Conservation (phyloP, 2,797 vertebrate species). For the Simalia tracyae region DNA sequence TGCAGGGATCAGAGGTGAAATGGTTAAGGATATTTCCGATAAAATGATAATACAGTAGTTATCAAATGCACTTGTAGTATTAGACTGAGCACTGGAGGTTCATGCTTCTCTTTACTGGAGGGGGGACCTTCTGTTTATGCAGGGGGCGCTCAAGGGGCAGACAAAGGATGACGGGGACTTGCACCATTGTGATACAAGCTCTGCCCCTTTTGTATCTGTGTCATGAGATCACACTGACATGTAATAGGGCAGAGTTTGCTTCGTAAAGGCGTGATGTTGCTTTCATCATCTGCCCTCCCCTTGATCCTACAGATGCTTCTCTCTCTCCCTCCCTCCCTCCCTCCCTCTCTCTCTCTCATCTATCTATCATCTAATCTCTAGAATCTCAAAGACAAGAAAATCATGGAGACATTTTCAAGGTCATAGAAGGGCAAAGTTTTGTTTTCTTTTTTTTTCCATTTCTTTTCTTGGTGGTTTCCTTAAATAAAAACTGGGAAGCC, state of each 20-base stretch:
- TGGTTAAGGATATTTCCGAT: neutral
- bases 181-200: too few relatives aligned
- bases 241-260: too few relatives aligned
- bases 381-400: slow-evolving; percentile 5
- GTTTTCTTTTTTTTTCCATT: neutral
- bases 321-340: too few relatives aligned
- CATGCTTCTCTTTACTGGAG: neutral
- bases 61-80: neutral
- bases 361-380: neutral
- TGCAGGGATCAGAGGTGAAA: neutral
- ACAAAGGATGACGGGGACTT: too few relatives aligned
- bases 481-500: neutral
- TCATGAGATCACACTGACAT: too few relatives aligned
- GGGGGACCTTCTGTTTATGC: too few relatives aligned
- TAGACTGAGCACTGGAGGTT: neutral
- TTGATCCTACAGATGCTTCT: too few relatives aligned
- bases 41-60: neutral
- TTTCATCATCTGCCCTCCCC: too few relatives aligned
- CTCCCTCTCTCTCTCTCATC: too few relatives aligned
- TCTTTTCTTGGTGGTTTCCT: neutral
- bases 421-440: neutral
- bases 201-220: too few relatives aligned
- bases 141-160: too few relatives aligned
- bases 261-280: too few relatives aligned
- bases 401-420: neutral